phyloP scores from a whole-genome alignment of 2,113 vertebrate genomes.

The Myanophis thanlyinensis region DNA sequence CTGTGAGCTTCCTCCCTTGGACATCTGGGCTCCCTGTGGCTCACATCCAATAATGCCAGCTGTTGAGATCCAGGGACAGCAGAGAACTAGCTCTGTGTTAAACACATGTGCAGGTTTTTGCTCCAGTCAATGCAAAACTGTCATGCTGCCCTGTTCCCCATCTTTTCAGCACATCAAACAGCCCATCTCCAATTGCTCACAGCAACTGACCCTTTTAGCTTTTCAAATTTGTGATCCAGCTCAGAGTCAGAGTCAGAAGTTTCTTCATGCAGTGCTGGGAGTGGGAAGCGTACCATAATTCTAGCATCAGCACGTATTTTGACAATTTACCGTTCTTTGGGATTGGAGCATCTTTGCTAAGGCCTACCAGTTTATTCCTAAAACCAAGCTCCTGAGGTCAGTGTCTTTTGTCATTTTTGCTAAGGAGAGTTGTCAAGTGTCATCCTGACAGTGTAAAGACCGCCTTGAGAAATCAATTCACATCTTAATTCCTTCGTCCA shows the following conservation, averaged over 20 bases:
- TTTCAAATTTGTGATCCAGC: background rate
- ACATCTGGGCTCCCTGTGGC: background rate
- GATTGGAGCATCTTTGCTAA: background rate
- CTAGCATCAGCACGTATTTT: background rate
- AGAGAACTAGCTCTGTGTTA: background rate
- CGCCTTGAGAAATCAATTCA: background rate
- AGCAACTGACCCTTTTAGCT: background rate
- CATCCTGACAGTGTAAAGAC: slow-evolving; percentile 11
- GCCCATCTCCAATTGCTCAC: background rate
- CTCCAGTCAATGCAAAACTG: background rate
- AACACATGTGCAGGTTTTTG: no score
- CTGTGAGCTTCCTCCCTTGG: background rate
- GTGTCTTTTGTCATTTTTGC: background rate
- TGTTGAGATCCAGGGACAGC: background rate
- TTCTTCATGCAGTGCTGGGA: background rate
- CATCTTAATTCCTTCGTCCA: rapidly evolving
- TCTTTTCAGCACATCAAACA: background rate
- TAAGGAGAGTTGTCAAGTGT: background rate
- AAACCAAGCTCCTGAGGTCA: background rate
- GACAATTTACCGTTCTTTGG: no score
- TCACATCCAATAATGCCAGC: background rate
- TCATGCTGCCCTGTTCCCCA: background rate
- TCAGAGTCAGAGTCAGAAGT: background rate
- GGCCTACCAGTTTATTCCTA: background rate
- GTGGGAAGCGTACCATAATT: background rate